Conservation (phyloP, 35 echinoderm and acorn worm species). For the Eucidaris tribuloides region DNA sequence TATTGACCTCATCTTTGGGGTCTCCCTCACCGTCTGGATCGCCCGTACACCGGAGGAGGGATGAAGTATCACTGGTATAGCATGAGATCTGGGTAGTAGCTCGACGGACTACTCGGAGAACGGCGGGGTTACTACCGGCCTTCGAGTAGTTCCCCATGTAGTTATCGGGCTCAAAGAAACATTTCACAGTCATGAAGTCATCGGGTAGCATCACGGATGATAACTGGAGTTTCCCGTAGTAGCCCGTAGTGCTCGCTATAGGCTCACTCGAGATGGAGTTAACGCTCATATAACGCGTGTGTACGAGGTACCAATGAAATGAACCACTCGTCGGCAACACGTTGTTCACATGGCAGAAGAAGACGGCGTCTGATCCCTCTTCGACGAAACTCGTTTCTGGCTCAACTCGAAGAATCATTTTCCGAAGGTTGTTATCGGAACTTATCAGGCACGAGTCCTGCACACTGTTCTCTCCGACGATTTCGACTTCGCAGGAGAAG, state of each 20-base stretch:
- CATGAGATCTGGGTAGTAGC: conserved; percentile 7
- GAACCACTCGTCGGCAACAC: background rate
- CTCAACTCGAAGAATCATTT: background rate
- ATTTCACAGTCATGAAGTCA: conserved; percentile 19
- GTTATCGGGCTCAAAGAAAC: background rate
- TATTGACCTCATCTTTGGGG: background rate
- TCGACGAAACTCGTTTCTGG: conserved; percentile 9
- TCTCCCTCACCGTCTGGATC: background rate
- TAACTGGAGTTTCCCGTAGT: conserved; percentile 3
- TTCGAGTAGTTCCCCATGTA: background rate
- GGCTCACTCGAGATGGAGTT: conserved; percentile 16
- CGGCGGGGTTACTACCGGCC: conserved; percentile 17
- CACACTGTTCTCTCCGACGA: background rate
- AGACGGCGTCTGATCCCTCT: conserved; percentile 11
- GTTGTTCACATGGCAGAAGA: conserved; percentile 19
- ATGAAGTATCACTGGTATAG: background rate
- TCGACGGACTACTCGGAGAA: conserved; percentile 4
- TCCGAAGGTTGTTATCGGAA: background rate
- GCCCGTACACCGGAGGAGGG: background rate
- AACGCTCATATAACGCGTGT: background rate
- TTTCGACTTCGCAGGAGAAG: conserved; percentile 21
- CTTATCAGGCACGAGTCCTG: background rate
- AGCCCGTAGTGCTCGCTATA: conserved; percentile 16
- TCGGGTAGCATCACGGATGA: background rate
- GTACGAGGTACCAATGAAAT: conserved; percentile 3